Evolutionary conservation across 1,140 invertebrate genomes (phyloP), one percentile per base, ranked within the genome.

Genomic region (Drosophila ambigua): DNA sequence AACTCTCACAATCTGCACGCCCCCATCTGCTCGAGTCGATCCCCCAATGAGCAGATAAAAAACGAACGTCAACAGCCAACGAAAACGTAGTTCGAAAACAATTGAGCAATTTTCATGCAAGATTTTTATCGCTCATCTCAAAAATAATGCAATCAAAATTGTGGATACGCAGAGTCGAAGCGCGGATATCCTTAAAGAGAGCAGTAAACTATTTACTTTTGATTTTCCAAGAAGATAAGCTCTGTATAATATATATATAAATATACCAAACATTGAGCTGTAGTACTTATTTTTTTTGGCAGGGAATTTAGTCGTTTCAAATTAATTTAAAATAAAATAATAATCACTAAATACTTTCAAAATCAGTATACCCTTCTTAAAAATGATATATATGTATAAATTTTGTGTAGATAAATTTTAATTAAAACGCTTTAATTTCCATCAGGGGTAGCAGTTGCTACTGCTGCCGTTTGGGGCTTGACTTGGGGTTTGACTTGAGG

Each of bases 21-120:
- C 50, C 50, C 60, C 60, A 26, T 53, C 31, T 62, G 54, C 54
- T 35, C 5, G 45, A 65, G 59, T 60, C 73, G 64, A 78, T 72
- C 31, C 39, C 52, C 49, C 31, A 54, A 69, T 66, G 69, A 23
- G 60, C 8, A 77, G 79, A 80, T 75, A 82, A 82, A 67, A 11
- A 41, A 15, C 53, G 31, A 64, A 48, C 61, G 52, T 41, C 8
- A 66, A 31, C 15, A 31, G 31, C 8, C 2, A 31, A 9, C 31
- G 31, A 31, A 24, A 31, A 31, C 31, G 31, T 2, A 31, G 31
- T 9, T 31, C 31, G 23, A 28, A 43, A 80, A 79, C 76, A 73
- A 84, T 84, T 77, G 59, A 77, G 78, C 44, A 72, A 87, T 87
- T 87, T 85, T 54, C 44, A 46, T 58, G 58, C 28, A 16, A 58